Conservation (phyloP, 2,113 vertebrate species). For the Eulacestoma nigropectus region DNA sequence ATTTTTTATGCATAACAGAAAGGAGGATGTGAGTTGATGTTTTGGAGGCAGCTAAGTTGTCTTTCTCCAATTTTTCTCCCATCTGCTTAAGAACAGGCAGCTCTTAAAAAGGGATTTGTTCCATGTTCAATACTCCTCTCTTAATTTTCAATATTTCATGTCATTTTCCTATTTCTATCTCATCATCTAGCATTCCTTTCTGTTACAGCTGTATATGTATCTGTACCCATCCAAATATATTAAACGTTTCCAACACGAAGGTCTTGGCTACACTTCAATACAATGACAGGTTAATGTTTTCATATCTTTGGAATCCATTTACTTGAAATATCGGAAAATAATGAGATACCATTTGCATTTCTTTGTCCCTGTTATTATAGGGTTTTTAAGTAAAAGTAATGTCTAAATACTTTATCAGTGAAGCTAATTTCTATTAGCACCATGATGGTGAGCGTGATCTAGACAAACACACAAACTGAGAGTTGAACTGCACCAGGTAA, state of each 20-base stretch:
- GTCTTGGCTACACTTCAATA: background rate
- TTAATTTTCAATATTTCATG: background rate
- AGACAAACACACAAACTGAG: background rate
- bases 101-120: background rate
- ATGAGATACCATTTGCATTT: background rate
- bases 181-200: background rate
- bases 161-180: background rate
- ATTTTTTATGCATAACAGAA: background rate
- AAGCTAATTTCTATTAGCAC: background rate
- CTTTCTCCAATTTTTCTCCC: background rate
- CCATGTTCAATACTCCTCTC: background rate
- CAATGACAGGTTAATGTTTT: background rate
- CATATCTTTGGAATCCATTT: background rate
- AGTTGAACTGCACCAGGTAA: background rate
- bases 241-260: background rate
- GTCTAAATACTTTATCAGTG: background rate
- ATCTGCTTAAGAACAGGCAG: background rate
- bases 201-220: background rate
- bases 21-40: background rate
- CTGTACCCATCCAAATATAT: background rate
- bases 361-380: background rate
- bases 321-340: background rate
- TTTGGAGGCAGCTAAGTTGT: background rate
- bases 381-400: background rate
- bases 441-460: accelerated